Evolutionary conservation across 1,140 invertebrate genomes (phyloP), one percentile per base, ranked within the genome.

Genomic region (Drosophila bipectinata): DNA sequence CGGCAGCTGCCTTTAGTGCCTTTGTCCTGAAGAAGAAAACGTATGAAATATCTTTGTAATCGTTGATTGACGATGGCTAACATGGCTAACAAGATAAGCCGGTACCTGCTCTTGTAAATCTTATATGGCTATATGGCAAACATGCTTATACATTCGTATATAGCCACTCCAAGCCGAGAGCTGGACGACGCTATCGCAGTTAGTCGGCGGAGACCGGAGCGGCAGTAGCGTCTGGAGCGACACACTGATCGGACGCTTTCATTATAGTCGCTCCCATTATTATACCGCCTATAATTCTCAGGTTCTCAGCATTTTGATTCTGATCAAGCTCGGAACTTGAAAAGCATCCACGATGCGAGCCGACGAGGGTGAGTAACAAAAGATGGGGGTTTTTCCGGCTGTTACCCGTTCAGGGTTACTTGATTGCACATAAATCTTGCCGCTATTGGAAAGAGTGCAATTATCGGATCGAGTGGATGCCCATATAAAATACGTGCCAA

Each of bases 151-250:
- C 37, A 45, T 24, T 12, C 44, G 18, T 18, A n/a, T 32, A 15
- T 47, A 51, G 9, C 1, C n/a, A 30, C 5, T 44, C 12, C 34
- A 49, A 1, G 47, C 37, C 61, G 62, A 57, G 14, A 32, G 15
- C n/a, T 5, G 24, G 12, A 37, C 26, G 39, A 14, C 32, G 8
- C 53, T 34, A 24, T 44, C 39, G 44, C 26, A 21, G 41, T 18
- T 30, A 47, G 28, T 15, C 18, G 47, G n/a, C 58, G 44, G 39
- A 59, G 69, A 83, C 77, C 72, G 53, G 58, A 67, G 52, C 55
- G 56, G 37, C 69, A 79, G 62, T 87, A 61, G 64, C 59, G 78
- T 87, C 71, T 68, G 52, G 79, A 88, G 49, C 66, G 71, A 47
- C 82, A 48, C 45, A 49, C 45, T 45, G 78, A 82, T 62, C 71